phyloP scores from a whole-genome alignment of 2,888 invertebrate species.

The Nomada flava region DNA sequence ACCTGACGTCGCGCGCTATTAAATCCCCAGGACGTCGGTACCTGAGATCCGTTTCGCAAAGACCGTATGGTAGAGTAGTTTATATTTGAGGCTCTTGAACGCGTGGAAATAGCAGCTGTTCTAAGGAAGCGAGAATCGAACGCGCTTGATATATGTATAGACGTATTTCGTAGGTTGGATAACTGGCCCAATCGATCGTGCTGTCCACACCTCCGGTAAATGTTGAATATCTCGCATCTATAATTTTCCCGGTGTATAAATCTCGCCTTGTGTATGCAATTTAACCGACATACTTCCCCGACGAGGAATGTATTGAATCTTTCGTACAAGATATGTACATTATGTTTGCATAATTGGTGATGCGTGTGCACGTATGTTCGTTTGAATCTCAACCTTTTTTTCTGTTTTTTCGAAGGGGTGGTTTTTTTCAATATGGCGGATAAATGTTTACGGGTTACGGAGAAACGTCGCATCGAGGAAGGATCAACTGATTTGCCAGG shows the following conservation, averaged over 20 bases:
- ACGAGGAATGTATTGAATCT: background rate
- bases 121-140: background rate
- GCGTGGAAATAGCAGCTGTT: background rate
- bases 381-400: background rate
- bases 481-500: background rate
- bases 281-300: background rate
- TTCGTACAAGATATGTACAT: background rate
- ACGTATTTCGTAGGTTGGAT: slow-evolving; percentile 2
- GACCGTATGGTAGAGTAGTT: no score
- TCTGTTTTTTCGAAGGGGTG: background rate
- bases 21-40: background rate
- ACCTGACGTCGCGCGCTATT: slow-evolving; percentile 25
- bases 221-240: background rate
- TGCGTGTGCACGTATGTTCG: no score
- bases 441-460: no score
- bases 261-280: background rate
- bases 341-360: no score
- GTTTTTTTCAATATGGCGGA: slow-evolving; percentile 31
- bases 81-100: no score
- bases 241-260: slow-evolving; percentile 2
- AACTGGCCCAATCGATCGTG: slow-evolving; percentile 13
- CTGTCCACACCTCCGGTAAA: slow-evolving; percentile 14
- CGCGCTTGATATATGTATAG: background rate
- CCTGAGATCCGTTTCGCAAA: background rate
- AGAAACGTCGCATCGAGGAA: slow-evolving; percentile 3